Conservation (phyloP, 2,113 vertebrate species). For the Apodemus speciosus region DNA sequence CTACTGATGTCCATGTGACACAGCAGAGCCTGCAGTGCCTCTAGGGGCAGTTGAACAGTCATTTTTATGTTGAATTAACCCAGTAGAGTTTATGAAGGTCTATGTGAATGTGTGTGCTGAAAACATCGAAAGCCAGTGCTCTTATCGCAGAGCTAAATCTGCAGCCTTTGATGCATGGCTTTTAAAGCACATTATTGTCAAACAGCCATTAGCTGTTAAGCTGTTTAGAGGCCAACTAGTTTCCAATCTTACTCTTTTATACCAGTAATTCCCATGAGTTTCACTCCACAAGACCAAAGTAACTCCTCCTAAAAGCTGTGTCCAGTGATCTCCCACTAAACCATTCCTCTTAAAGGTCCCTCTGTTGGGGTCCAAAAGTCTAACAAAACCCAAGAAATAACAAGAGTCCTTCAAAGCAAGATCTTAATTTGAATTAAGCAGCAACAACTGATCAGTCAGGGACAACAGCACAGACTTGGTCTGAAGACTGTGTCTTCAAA, state of each 20-base stretch:
- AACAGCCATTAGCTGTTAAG: not conserved
- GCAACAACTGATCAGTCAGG: too few species aligned
- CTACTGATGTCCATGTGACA: too few species aligned
- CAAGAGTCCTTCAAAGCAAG: too few species aligned
- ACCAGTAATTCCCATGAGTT: not conserved
- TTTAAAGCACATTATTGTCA: slow-evolving; percentile 9
- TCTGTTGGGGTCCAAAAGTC: too few species aligned
- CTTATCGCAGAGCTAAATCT: not conserved
- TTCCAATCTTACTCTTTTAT: not conserved
- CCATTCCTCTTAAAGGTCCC: not conserved
- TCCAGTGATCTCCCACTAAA: not conserved
- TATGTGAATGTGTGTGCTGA: not conserved
- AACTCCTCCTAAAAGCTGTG: not conserved
- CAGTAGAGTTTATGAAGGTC: slow-evolving; percentile 23
- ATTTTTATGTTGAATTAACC: not conserved
- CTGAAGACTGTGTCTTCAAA: too few species aligned
- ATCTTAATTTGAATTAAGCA: too few species aligned
- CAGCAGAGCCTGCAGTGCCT: too few species aligned
- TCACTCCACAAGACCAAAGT: not conserved
- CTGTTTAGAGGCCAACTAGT: not conserved
- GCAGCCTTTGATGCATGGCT: not conserved
- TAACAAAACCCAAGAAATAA: too few species aligned
- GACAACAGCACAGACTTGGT: too few species aligned
- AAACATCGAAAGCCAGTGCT: too few species aligned
- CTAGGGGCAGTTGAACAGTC: too few species aligned